phyloP scores from a whole-genome alignment of 2,113 vertebrate genomes.

The Myanophis thanlyinensis region DNA sequence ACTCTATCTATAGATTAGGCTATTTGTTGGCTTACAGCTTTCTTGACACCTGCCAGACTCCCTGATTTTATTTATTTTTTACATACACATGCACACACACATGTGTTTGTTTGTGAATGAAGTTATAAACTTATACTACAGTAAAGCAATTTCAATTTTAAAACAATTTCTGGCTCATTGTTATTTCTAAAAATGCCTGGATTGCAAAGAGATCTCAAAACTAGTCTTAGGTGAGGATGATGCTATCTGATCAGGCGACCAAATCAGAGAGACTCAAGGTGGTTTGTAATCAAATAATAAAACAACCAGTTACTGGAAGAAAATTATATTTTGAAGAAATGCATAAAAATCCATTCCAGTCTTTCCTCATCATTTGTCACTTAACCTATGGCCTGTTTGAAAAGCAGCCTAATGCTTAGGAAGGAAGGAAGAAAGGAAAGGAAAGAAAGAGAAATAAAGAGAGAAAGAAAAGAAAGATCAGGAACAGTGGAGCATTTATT shows the following conservation, averaged over 20 bases:
- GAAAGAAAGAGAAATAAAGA: too few species aligned
- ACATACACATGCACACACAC: neutral
- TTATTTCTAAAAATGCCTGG: neutral
- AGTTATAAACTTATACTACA: neutral
- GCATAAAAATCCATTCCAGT: neutral
- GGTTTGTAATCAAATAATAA: neutral
- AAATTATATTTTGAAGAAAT: neutral
- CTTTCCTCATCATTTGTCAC: neutral
- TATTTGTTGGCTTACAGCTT: neutral
- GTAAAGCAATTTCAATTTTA: neutral
- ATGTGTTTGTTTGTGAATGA: neutral
- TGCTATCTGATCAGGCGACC: neutral
- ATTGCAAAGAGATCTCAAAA: neutral
- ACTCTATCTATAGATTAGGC: neutral
- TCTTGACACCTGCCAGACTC: neutral
- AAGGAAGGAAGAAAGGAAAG: accelerated
- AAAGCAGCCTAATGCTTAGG: neutral
- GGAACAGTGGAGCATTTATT: neutral
- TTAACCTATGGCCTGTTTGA: neutral
- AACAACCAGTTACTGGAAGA: neutral
- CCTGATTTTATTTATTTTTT: neutral
- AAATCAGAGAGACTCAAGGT: neutral
- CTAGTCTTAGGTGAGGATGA: neutral
- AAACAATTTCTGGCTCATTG: neutral
- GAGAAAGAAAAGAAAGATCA: too few species aligned